Evolutionary conservation across 2,113 vertebrate species (phyloP).

Genomic region (Ardeotis arabs): DNA sequence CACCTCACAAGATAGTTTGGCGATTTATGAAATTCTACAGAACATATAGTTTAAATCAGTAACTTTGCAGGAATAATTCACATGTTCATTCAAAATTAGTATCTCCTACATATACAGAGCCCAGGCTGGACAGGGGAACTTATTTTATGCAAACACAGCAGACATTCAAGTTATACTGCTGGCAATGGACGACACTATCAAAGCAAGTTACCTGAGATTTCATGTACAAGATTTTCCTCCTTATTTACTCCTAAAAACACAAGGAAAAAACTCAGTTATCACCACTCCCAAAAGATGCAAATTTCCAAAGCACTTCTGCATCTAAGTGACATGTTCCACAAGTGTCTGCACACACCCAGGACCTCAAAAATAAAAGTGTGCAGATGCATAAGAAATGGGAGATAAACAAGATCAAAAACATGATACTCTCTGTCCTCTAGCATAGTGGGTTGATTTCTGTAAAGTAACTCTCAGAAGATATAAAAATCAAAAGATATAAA

Average conservation of each 20-base stretch:
- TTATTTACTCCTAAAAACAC: not conserved
- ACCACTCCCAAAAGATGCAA: not conserved
- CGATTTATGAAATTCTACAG: not conserved
- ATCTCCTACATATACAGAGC: not conserved
- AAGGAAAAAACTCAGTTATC: not conserved
- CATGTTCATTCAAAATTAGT: not conserved
- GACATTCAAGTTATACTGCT: not conserved
- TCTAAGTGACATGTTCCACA: not conserved
- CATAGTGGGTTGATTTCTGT: not conserved
- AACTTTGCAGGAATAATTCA: not conserved
- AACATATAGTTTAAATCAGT: not conserved
- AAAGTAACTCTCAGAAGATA: not conserved
- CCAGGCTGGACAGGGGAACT: not conserved
- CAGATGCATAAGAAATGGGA: not conserved
- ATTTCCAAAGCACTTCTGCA: not conserved
- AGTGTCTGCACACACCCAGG: rapidly evolving
- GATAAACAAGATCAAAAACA: not conserved
- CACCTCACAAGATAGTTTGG: not conserved
- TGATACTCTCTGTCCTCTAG: not conserved
- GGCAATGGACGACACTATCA: not conserved
- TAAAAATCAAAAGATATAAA: not conserved
- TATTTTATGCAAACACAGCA: not conserved
- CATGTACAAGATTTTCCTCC: not conserved
- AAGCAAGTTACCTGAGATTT: not conserved
- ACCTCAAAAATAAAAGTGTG: not conserved